Percentiles rank a stretch among this genome's conserved stretches.
Evolutionary conservation across 2,888 invertebrate genomes (phyloP).

Genomic region (Athrips mouffetella): DNA sequence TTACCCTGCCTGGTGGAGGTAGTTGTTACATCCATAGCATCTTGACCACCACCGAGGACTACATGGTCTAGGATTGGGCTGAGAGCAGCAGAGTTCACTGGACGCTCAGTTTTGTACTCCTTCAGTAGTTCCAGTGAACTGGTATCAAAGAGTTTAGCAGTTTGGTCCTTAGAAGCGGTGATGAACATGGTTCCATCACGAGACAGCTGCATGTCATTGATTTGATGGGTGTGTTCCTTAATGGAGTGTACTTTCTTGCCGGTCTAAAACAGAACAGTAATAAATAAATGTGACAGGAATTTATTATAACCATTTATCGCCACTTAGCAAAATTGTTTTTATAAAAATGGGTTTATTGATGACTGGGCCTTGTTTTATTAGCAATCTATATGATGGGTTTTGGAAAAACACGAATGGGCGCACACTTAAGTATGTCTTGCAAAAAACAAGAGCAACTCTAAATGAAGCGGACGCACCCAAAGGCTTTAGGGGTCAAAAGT

Average conservation of each 20-base stretch:
- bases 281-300: not conserved
- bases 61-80: conserved; percentile 98
- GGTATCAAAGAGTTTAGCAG: conserved; percentile 96
- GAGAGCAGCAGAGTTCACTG: conserved; percentile 98
- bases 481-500: too few relatives aligned
- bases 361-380: too few relatives aligned
- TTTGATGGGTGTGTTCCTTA: conserved; percentile 89
- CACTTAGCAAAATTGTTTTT: not conserved
- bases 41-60: conserved; percentile 98
- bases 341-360: too few relatives aligned
- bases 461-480: too few relatives aligned
- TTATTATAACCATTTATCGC: not conserved
- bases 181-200: conserved; percentile 97
- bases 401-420: too few relatives aligned
- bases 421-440: too few relatives aligned
- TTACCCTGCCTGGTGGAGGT: conserved; percentile 96
- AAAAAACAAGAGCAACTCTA: too few relatives aligned
- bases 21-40: conserved; percentile 99
- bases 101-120: conserved; percentile 97
- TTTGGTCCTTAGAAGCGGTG: conserved; percentile 97
- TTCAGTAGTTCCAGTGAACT: conserved; percentile 92
- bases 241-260: conserved; percentile 88
- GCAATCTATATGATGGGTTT: too few relatives aligned
- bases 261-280: conserved; percentile 75
- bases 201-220: conserved; percentile 98